Evolutionary conservation across 2,797 vertebrate genomes (phyloP).

Genomic region (Mionectes olivaceus): DNA sequence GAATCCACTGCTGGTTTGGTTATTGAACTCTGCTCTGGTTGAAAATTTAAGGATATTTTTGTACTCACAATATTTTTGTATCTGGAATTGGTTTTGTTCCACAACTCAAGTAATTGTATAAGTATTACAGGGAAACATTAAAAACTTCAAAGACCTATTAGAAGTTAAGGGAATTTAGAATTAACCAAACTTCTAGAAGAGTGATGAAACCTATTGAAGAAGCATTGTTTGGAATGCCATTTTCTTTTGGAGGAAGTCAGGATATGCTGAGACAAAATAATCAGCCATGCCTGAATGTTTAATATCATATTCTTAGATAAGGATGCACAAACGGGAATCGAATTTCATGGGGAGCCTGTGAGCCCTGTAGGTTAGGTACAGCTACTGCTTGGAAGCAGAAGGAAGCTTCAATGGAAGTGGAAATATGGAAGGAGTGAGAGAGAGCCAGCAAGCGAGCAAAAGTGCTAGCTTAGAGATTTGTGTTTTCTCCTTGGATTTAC

Average conservation of each 20-base stretch:
- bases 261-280: background rate
- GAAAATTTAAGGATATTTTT: background rate
- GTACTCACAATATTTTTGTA: background rate
- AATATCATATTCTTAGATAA: background rate
- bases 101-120: background rate
- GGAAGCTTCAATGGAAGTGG: background rate
- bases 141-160: background rate
- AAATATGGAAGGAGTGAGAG: background rate
- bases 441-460: background rate
- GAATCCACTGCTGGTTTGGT: background rate
- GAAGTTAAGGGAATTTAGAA: background rate
- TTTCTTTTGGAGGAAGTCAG: background rate
- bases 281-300: background rate
- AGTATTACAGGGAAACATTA: background rate
- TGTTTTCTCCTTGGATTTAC: background rate
- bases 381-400: accelerated
- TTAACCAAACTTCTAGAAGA: background rate
- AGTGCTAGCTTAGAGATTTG: background rate
- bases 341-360: background rate
- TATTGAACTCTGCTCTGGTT: background rate
- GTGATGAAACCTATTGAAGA: background rate
- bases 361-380: background rate
- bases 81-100: background rate
- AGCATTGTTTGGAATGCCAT: background rate
- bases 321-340: background rate